Evolutionary conservation across 2,113 vertebrate species (phyloP).

Genomic region (Menidia beryllina): DNA sequence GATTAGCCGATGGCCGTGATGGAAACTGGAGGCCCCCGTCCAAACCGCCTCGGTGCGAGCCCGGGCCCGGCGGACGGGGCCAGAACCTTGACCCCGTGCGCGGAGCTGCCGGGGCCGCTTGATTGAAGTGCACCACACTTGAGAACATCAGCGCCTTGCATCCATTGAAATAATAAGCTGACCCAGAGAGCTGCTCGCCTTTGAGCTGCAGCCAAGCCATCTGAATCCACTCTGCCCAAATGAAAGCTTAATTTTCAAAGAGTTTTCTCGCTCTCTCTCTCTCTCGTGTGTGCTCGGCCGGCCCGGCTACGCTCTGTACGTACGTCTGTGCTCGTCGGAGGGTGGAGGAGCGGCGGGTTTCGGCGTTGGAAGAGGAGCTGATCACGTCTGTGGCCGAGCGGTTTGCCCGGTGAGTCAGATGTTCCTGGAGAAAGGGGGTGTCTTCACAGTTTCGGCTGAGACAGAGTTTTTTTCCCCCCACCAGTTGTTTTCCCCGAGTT

Average conservation of each 20-base stretch:
- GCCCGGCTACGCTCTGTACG: slow-evolving; percentile 62
- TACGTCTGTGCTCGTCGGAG: slow-evolving; percentile 36
- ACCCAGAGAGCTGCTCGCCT: slow-evolving; percentile 80
- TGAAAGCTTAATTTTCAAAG: slow-evolving; percentile 86
- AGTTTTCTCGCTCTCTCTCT: slow-evolving; percentile 43
- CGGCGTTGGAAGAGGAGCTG: slow-evolving; percentile 51
- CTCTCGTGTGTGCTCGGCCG: slow-evolving; percentile 72
- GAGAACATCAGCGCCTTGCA: slow-evolving; percentile 80
- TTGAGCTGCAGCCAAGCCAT: slow-evolving; percentile 84
- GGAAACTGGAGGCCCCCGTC: slow-evolving; percentile 17
- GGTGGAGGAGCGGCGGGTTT: slow-evolving; percentile 42
- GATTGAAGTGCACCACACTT: slow-evolving; percentile 82
- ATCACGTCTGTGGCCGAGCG: slow-evolving; percentile 69
- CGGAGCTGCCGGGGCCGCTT: slow-evolving; percentile 65
- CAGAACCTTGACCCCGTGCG: slow-evolving; percentile 72
- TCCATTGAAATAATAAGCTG: slow-evolving; percentile 84
- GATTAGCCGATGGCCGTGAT: slow-evolving; percentile 6
- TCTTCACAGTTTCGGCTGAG: slow-evolving; percentile 57
- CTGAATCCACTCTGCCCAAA: slow-evolving; percentile 87
- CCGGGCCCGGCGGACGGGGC: slow-evolving; percentile 54
- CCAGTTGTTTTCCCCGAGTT: slow-evolving; percentile 35
- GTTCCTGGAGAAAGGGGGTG: slow-evolving; percentile 66
- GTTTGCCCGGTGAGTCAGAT: slow-evolving; percentile 74
- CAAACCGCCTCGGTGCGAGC: slow-evolving; percentile 47
- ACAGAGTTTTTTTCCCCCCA: slow-evolving; percentile 37